phyloP scores from a whole-genome alignment of 2,888 invertebrate genomes.

The Xiphydria camelus region DNA sequence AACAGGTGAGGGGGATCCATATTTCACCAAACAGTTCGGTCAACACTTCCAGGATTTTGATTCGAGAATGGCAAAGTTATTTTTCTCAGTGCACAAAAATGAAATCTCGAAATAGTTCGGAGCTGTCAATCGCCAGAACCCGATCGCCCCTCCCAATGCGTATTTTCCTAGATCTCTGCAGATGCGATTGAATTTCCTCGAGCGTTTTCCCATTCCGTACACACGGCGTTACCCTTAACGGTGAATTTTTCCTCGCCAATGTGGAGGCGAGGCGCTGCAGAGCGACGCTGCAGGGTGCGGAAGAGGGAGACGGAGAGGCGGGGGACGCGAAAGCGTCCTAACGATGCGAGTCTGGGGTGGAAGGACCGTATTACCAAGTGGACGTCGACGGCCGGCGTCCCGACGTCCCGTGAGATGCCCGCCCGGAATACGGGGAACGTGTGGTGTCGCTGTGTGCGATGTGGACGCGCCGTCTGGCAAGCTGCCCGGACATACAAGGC shows the following conservation, averaged over 20 bases:
- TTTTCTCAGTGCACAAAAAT: too few species aligned
- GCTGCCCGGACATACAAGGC: conserved; percentile 50
- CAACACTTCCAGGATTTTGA: too few species aligned
- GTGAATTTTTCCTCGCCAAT: conserved; percentile 23
- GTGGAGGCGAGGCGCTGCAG: conserved; percentile 7
- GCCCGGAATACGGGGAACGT: conserved; percentile 48
- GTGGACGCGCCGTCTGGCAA: conserved; percentile 41
- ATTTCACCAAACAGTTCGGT: too few species aligned
- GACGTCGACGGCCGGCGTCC: conserved; percentile 47
- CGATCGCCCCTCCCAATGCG: too few species aligned
- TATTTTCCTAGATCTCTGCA: too few species aligned
- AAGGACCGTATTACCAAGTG: conserved; percentile 40
- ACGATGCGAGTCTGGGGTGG: conserved; percentile 40
- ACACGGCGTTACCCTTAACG: conserved; percentile 29
- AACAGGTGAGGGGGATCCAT: too few species aligned
- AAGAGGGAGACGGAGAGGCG: conserved; percentile 11
- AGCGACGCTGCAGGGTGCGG: conserved; percentile 11
- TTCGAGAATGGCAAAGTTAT: too few species aligned
- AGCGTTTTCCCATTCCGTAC: too few species aligned
- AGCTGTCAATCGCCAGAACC: too few species aligned
- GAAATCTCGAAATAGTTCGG: too few species aligned
- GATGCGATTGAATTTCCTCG: too few species aligned
- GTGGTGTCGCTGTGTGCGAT: conserved; percentile 48
- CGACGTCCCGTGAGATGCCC: conserved; percentile 33
- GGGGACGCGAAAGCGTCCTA: conserved; percentile 41